Base-by-base conservation (phyloP, 1,140 invertebrate species). In the Vanessa atalanta region DNA sequence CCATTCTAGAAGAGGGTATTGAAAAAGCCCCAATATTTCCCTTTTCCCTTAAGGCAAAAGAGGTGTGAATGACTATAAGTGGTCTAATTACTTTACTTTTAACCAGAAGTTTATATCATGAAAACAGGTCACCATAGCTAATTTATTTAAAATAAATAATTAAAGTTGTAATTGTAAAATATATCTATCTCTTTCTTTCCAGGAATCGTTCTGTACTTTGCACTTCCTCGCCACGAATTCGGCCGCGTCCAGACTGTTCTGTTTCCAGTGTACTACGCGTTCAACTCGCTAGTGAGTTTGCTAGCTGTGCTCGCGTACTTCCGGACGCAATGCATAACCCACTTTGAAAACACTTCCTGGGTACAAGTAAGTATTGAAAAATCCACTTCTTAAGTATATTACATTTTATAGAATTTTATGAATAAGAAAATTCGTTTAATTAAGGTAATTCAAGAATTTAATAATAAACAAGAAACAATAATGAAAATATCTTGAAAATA, bases 221-320 rank as follows among this genome's bases (percentile, higher is more conserved):
- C 95, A 3, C 92, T 98, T 63, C 96, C 96, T 0, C 94, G 97
- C 16, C 97, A 97, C 81, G 95, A 95, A 50, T 98, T 98, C 88
- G 96, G 96, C 0, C 95, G 95, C 77, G 96, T 97, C 7, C 97
- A 98, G 86, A 95, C 96, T 72, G 95, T 97, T 15, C 89, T 98
- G n/a, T 98, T 98, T 88, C 97, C 97, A 6, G 95, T 96, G 79
- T 98, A 97, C 87, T 97, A 97, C 89, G 94, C 96, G 7, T 90
- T 97, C 57, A 97, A 97, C 82, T 94, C 95, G 0, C 85, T 95
- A 70, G 91, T 97, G 15, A 97, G 96, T 83, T 93, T 97, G 13
- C 94, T 95, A 11, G 96, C 96, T 7, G 93, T 97, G 11, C 90
- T 96, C 3, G 94, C 95, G 15, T 97, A 92, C 82, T 88, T 90